A percentile compares a stretch with the other conserved stretches of the same genome.
Evolutionary conservation across 2,113 vertebrate genomes (phyloP).

Genomic region (Sinocyclocheilus grahami): DNA sequence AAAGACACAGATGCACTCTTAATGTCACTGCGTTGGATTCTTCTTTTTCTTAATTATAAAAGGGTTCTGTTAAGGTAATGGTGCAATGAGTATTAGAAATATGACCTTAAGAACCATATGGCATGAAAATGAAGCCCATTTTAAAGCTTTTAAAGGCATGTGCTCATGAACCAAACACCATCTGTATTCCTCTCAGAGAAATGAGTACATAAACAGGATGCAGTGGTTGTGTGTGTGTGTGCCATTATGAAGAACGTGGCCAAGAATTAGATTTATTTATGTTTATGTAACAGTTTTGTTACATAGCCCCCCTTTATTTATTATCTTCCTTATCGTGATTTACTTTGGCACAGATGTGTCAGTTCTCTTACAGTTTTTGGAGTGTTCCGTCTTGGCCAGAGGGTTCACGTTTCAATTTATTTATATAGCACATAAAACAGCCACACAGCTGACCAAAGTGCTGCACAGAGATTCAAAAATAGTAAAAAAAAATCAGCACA

Average conservation of each 20-base stretch:
- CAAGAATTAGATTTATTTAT: not conserved
- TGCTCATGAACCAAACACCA: not conserved
- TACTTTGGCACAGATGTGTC: not conserved
- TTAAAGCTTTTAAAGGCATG: not conserved
- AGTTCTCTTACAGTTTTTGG: not conserved
- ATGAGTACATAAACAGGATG: not conserved
- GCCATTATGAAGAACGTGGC: not conserved
- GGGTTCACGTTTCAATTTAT: no score
- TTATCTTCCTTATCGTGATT: not conserved
- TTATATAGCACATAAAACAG: no score
- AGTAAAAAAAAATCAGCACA: no score
- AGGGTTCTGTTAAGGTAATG: not conserved
- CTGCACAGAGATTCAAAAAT: no score
- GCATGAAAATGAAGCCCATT: not conserved
- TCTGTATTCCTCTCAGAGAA: not conserved
- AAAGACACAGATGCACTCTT: slow-evolving; percentile 1
- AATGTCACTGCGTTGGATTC: slow-evolving; percentile 9
- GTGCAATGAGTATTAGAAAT: not conserved
- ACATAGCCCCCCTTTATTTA: no score
- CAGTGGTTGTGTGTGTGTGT: not conserved
- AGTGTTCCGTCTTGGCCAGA: no score
- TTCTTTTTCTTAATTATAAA: not conserved
- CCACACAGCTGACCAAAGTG: no score
- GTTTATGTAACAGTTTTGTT: not conserved
- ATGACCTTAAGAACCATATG: not conserved